phyloP scores from a whole-genome alignment of 1,140 invertebrate species.

The Elysia chlorotica region DNA sequence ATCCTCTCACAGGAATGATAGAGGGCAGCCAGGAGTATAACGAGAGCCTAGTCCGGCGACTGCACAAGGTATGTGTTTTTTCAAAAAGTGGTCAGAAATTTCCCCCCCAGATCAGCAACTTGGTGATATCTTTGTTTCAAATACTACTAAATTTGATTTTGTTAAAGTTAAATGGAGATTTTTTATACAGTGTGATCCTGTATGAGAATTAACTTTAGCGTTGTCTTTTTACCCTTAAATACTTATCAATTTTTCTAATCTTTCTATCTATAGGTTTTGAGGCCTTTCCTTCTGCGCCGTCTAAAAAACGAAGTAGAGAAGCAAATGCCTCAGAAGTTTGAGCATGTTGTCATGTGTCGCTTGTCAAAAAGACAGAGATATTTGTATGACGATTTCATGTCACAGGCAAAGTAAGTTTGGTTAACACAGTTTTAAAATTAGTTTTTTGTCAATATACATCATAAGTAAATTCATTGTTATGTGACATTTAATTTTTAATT shows the following conservation, averaged over 20 bases:
- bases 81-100: too few relatives aligned
- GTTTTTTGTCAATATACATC: too few relatives aligned
- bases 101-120: too few relatives aligned
- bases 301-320: slow-evolving; percentile 98
- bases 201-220: background rate
- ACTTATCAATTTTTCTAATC: too few relatives aligned
- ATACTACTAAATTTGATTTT: too few relatives aligned
- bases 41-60: slow-evolving; percentile 87
- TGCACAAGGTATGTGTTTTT: slow-evolving; percentile 98
- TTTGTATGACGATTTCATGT: slow-evolving; percentile 99
- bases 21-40: slow-evolving; percentile 96
- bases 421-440: too few relatives aligned
- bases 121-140: too few relatives aligned
- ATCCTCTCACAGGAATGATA: slow-evolving; percentile 97
- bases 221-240: background rate
- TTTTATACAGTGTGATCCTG: too few relatives aligned
- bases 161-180: too few relatives aligned
- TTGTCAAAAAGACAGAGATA: slow-evolving; percentile 96
- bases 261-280: slow-evolving; percentile 74
- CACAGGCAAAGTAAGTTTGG: slow-evolving; percentile 88
- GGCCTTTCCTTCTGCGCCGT: slow-evolving; percentile 94
- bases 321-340: slow-evolving; percentile 98
- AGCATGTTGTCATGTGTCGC: slow-evolving; percentile 95
- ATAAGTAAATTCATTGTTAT: too few relatives aligned
- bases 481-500: too few relatives aligned